Evolutionary conservation across 2,888 invertebrate genomes (phyloP).

Genomic region (Volucella zonaria): DNA sequence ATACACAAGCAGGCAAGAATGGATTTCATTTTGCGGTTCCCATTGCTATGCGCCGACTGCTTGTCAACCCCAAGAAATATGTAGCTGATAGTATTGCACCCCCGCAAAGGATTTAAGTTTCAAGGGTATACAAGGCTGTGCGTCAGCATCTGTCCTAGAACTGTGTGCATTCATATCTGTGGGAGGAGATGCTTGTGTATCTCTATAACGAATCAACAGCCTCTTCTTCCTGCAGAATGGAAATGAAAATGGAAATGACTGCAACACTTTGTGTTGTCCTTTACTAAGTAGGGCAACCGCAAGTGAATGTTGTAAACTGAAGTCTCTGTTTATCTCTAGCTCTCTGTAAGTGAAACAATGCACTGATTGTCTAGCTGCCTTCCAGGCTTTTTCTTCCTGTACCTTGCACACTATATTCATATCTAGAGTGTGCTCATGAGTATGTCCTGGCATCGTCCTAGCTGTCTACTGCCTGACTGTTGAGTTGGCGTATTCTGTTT

Average conservation of each 20-base stretch:
- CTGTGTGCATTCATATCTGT: slow-evolving; percentile 10
- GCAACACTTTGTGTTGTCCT: slow-evolving; percentile 64
- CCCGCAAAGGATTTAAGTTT: slow-evolving; percentile 58
- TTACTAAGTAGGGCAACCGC: slow-evolving; percentile 68
- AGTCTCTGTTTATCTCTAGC: slow-evolving; percentile 61
- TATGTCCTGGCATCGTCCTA: not conserved
- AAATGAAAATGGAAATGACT: slow-evolving; percentile 60
- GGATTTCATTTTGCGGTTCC: not conserved
- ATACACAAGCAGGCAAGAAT: not conserved
- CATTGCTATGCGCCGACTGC: slow-evolving; percentile 39
- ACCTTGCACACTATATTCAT: slow-evolving; percentile 26
- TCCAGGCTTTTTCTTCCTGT: slow-evolving; percentile 59
- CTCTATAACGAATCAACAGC: slow-evolving; percentile 2
- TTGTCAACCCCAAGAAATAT: slow-evolving; percentile 64
- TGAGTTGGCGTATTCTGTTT: slow-evolving; percentile 32
- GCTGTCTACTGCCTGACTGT: slow-evolving; percentile 51
- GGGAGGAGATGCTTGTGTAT: not conserved
- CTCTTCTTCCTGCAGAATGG: slow-evolving; percentile 28
- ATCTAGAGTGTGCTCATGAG: slow-evolving; percentile 24
- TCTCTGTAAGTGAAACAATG: slow-evolving; percentile 64
- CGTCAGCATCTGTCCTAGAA: slow-evolving; percentile 56
- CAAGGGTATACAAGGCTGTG: slow-evolving; percentile 70
- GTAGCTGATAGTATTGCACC: slow-evolving; percentile 59
- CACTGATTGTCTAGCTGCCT: slow-evolving; percentile 72
- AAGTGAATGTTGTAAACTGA: slow-evolving; percentile 61